Evolutionary conservation across 2,888 invertebrate genomes (phyloP), one percentile per base, ranked within the genome.

Genomic region (Allolobophora icterica): DNA sequence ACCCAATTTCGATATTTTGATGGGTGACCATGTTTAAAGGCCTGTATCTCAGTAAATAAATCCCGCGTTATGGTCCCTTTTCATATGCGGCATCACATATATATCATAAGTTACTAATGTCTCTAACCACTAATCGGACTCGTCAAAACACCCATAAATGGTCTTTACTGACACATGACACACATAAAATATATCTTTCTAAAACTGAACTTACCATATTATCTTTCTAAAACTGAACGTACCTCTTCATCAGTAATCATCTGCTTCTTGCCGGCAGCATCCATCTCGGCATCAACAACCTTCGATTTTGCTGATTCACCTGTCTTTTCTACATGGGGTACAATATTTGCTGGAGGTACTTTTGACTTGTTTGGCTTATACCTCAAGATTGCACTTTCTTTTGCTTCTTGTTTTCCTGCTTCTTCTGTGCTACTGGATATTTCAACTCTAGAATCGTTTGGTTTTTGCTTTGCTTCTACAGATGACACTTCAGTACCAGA

Each of bases 301-400:
- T 71, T 71, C 71, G n/a, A 71, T 71, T 71, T 71, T n/a, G 30
- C 71, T n/a, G 71, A n/a, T 30, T 71, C 71, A 71, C 71, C n/a
- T 6, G 17, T 3, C n/a, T 71, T 71, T 71, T 71, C 71, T 71
- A 3, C 30, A 6, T n/a, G 71, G 11, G 71, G 71, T 13, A 1
- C 30, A 71, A 71, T n/a, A 71, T 71, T 71, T 13, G 11, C 71
- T n/a, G 71, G 30, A 30, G 87, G 34, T 38, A 35, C 38, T 35
- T 87, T 87, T 21, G 87, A 24, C 38, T 38, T 87, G 87, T 87
- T 87, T 87, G 17, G 87, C 35, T 87, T 87, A 35, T 35, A 87
- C 24, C 38, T 87, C 35, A 38, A 35, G 6, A 87, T 30, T 24
- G 34, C 34, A 87, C 87, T 17, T 19, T 38, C 38, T 24, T 87